Evolutionary conservation across 2,113 vertebrate genomes (phyloP), one percentile per base, ranked within the genome.

Genomic region (Salvelinus sp.): DNA sequence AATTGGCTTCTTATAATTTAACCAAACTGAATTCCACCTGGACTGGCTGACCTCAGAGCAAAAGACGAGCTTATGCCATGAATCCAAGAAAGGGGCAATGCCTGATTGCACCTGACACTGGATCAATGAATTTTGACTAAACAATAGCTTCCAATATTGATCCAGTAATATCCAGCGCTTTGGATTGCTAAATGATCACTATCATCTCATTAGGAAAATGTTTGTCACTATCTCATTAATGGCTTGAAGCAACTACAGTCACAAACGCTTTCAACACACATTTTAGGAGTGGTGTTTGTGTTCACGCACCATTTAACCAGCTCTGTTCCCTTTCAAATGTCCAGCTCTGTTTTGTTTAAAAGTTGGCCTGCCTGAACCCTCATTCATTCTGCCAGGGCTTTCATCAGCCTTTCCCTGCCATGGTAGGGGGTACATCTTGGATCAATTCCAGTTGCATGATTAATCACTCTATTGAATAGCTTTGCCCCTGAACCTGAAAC

Each of bases 371-470:
- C 22, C 22, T 63, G 22, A 63, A 25, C 54, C 54, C 5, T 14
- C 6, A 57, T 20, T 57, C 16, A 14, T 57, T 57, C 20, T 57
- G 16, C 54, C 54, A 57, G 54, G 54, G 1, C 54, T 57, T 57
- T 57, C 54, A 57, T 57, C 67, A 69, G 67, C 67, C 33, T 69
- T 10, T 69, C 30, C 38, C 6, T 44, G 67, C 14, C 33, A 13
- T 38, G 66, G 66, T 25, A n/a, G 66, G 66, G 66, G 66, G 66
- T 69, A 30, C 33, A 3, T 69, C 66, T n/a, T 44, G 66, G 66
- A 69, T 69, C 66, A 69, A 69, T 69, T 33, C 66, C 67, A 69
- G 67, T 38, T 69, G 67, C 67, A 69, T 69, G 67, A 69, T 69
- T 69, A 69, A 69, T 38, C 33, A 69, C 67, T 44, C 67, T 69